Evolutionary conservation across 2,888 invertebrate species (phyloP), one percentile per base, ranked within the genome.

Genomic region (Lithophane leautieri): DNA sequence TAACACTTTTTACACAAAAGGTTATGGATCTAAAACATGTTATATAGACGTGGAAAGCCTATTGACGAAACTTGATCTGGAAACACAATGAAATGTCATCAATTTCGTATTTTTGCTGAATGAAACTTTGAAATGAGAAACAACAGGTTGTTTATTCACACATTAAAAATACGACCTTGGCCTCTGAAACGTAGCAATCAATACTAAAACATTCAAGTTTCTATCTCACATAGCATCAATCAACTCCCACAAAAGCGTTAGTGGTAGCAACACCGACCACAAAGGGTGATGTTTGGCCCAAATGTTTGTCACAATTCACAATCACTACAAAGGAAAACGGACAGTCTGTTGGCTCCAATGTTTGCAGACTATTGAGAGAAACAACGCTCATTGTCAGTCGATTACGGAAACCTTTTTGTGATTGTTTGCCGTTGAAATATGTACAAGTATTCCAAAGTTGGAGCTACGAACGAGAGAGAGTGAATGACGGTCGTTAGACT

Each of bases 281-380:
- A 82, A 78, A 81, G 44, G 44, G 25, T 25, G 8, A 28, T 52
- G 56, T 76, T 62, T 67, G 25, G 1, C 16, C 16, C 54, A 50
- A 82, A 77, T 61, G 66, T 81, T 81, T 52, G 77, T 34, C 44
- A 52, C 47, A 66, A 76, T 22, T 34, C 44, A 52, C 47, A 66
- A 76, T 22, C 47, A 76, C 42, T 54, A 72, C 47, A 79, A 76
- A 61, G 61, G 61, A 28, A 28, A 61, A 56, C 77, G 80, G 34
- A 63, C 54, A 62, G 7, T 56, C 19, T 63, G 75, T 74, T 81
- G 81, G 81, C 34, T 40, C 14, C 50, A 82, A 63, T 50, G 56
- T 82, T 67, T 63, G 42, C 14, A 19, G 19, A 58, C 62, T 67
- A 62, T 76, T 58, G 61, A 62, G 25, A 52, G 56, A 22, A 66